Evolutionary conservation across 2,113 vertebrate species (phyloP).

Genomic region (Progne subis): DNA sequence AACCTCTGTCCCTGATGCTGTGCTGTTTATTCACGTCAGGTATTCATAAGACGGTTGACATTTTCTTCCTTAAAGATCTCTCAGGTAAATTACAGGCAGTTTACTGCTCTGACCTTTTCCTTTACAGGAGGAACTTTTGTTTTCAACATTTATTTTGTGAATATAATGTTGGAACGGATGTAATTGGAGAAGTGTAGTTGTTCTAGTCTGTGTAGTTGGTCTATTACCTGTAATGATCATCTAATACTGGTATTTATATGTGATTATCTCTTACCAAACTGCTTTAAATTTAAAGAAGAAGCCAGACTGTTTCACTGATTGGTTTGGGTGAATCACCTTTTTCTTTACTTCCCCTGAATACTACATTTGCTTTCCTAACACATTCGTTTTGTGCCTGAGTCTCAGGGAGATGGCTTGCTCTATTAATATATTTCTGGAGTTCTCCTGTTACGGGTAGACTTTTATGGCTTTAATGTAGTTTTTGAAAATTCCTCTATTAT

Average conservation of each 20-base stretch:
- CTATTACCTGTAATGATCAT: slow-evolving; percentile 42
- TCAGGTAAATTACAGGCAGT: slow-evolving; percentile 49
- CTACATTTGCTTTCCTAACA: slow-evolving; percentile 48
- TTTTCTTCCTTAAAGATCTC: slow-evolving; percentile 51
- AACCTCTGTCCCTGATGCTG: background rate
- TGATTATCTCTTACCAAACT: slow-evolving; percentile 28
- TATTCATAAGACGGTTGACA: slow-evolving; percentile 43
- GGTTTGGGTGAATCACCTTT: slow-evolving; percentile 36
- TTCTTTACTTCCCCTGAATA: background rate
- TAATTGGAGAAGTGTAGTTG: slow-evolving; percentile 14
- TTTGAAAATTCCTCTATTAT: slow-evolving; percentile 75
- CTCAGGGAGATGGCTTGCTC: slow-evolving; percentile 60
- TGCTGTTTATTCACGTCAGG: slow-evolving; percentile 40
- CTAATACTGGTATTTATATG: slow-evolving; percentile 9
- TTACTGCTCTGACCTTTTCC: slow-evolving; percentile 55
- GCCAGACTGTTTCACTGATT: slow-evolving; percentile 24
- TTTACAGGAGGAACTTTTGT: slow-evolving; percentile 35
- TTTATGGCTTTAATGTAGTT: slow-evolving; percentile 74
- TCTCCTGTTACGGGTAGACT: slow-evolving; percentile 66
- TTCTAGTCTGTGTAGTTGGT: background rate
- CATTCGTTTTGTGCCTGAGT: slow-evolving; percentile 50
- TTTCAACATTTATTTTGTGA: slow-evolving; percentile 28
- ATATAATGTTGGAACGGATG: background rate
- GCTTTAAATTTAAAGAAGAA: slow-evolving; percentile 30
- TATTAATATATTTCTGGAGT: slow-evolving; percentile 68